Base-by-base conservation (phyloP, 2,888 invertebrate species). In the Apeira syringaria region DNA sequence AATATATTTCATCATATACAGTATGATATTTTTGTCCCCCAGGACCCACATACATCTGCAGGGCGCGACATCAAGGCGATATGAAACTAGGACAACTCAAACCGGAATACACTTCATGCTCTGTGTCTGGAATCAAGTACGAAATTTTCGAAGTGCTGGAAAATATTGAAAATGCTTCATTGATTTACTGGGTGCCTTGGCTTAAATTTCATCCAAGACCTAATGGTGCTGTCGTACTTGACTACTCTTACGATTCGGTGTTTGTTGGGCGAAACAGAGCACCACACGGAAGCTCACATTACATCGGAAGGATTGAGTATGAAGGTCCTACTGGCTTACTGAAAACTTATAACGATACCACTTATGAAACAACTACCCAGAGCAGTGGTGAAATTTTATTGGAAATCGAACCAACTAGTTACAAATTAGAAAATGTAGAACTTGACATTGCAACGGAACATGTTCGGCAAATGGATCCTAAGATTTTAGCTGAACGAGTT, bases 131-230 rank as follows among this genome's bases (percentile, higher is more conserved):
- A 56, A 92, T 90, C 15, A 91, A 91, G 59, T 92, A 92, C 65
- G 83, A 84, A 32, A 74, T 91, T 22, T 95, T 94, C 73, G 95
- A 96, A 69, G 91, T 96, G 13, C 86, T 96, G 33, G 92, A 95
- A 70, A 96, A 96, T 73, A 92, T 93, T 49, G 96, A 96, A 59
- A 93, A 93, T 54, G 93, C 95, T 44, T 95, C 94, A 1, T 91
- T 94, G 41, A 89, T 96, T 27, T 92, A 91, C 49, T 97, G 97
- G 97, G 91, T 91, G 27, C 80, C 90, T n/a, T 96, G 96, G 94
- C 90, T 91, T 53, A 94, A 93, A 73, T 95, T 93, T 68, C 79
- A 79, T 56, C 90, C 90, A 1, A 91, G 92, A 46, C 94, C 94
- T 0, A 90, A 91, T 44, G 96, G 96, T 3, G 92, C 94, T 6